Percentiles rank a stretch among this genome's conserved stretches.
Conservation (phyloP, 2,797 vertebrate genomes). For the Chrysocyon brachyurus region DNA sequence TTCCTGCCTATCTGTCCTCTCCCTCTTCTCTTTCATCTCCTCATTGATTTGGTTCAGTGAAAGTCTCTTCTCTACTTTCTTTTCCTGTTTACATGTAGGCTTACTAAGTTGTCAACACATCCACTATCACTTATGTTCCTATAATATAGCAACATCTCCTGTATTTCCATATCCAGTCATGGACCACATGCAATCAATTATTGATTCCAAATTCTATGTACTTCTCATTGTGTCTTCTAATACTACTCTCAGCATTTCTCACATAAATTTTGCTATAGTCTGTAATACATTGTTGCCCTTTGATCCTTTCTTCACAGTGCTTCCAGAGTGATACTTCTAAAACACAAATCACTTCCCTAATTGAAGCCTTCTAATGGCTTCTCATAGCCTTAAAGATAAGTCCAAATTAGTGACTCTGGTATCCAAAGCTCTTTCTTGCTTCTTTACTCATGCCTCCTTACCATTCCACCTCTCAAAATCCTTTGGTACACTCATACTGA, state of each 20-base stretch:
- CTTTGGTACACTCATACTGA: not conserved
- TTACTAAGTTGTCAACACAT: not conserved
- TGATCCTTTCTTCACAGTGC: not conserved
- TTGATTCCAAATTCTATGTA: slow-evolving; percentile 11
- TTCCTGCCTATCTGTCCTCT: not conserved
- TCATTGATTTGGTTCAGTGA: not conserved
- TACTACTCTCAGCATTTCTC: not conserved
- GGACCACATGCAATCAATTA: not conserved
- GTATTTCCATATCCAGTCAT: not conserved
- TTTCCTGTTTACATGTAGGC: not conserved
- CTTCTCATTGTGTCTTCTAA: not conserved
- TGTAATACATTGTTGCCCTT: not conserved
- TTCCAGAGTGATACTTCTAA: slow-evolving; percentile 19
- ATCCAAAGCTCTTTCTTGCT: not conserved
- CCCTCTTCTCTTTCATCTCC: not conserved
- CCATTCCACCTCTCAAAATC: not conserved
- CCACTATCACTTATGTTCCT: not conserved
- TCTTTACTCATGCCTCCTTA: not conserved
- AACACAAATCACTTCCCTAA: slow-evolving; percentile 21
- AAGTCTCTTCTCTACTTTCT: not conserved
- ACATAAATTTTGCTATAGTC: not conserved
- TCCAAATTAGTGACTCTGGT: not conserved
- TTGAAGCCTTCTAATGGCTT: slow-evolving; percentile 28
- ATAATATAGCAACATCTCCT: slow-evolving; percentile 1
- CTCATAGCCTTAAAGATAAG: not conserved